phyloP scores from a whole-genome alignment of 2,113 vertebrate species.

The Mormoops blainvillei region DNA sequence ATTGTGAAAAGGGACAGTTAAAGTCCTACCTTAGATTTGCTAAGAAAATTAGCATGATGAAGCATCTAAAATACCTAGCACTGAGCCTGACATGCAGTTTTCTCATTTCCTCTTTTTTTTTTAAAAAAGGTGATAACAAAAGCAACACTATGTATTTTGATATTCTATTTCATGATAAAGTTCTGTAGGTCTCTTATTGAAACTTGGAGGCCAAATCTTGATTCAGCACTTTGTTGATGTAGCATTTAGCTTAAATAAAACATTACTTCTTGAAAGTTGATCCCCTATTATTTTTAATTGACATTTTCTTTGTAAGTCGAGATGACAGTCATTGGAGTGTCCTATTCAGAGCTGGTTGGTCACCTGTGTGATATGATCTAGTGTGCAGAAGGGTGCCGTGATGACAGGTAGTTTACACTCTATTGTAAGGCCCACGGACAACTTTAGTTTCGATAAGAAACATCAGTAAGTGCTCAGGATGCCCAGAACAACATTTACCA shows the following conservation, averaged over 20 bases:
- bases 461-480: background rate
- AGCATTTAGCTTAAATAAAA: slow-evolving; percentile 11
- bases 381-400: background rate
- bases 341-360: background rate
- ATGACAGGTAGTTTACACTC: background rate
- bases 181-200: background rate
- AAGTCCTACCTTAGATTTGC: background rate
- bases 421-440: background rate
- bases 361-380: background rate
- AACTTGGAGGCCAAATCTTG: background rate
- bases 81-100: background rate
- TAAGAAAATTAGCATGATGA: background rate
- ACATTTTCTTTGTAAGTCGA: background rate
- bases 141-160: background rate
- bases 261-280: background rate
- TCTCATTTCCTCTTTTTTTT: background rate
- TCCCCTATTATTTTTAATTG: background rate
- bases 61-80: background rate
- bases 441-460: background rate
- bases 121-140: background rate
- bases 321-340: background rate
- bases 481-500: background rate
- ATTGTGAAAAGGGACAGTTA: background rate
- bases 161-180: background rate
- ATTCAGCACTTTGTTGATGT: background rate